A percentile compares a stretch with the other conserved stretches of the same genome.
These are phyloP conservation scores for Pleuronectes platessa DNA, from an alignment of 2,113 vertebrate genomes.

Conservation along the genomic window DNA sequence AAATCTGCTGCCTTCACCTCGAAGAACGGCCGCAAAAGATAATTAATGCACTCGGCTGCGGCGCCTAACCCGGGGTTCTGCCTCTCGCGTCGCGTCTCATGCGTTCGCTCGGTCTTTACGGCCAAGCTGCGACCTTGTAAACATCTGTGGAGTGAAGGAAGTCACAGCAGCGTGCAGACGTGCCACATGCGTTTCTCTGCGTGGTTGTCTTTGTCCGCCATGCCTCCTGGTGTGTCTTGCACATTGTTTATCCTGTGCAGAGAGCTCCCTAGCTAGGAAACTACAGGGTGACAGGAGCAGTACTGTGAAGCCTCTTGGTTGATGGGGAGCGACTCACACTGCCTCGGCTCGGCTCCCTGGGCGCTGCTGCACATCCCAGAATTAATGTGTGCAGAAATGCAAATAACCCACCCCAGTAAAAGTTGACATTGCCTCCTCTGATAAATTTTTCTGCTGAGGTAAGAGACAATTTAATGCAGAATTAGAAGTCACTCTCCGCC, in stretches of 20 bases:
- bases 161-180: constrained; percentile 35
- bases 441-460: constrained; percentile 91
- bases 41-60: constrained; percentile 63
- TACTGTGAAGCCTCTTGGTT: constrained; percentile 32
- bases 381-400: constrained; percentile 78
- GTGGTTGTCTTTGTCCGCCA: constrained; percentile 45
- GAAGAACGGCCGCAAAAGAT: constrained; percentile 61
- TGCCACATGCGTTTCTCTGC: constrained; percentile 21
- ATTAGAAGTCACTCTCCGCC: constrained; percentile 86
- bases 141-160: constrained; percentile 64
- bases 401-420: constrained; percentile 80
- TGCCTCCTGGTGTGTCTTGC: constrained; percentile 28
- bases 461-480: constrained; percentile 91
- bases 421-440: constrained; percentile 89
- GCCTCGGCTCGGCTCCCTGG: constrained; percentile 49
- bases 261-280: constrained; percentile 31
- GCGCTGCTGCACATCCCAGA: constrained; percentile 44
- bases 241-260: constrained; percentile 46
- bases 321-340: constrained; percentile 41
- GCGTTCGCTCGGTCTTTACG: constrained; percentile 38
- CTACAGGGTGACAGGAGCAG: constrained; percentile 26
- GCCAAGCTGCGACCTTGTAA: constrained; percentile 68
- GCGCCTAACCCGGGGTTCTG: constrained; percentile 39
- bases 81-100: constrained; percentile 20
- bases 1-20: constrained; percentile 60